Base-by-base conservation (phyloP, 2,888 invertebrate genomes). In the Gari tellinella region DNA sequence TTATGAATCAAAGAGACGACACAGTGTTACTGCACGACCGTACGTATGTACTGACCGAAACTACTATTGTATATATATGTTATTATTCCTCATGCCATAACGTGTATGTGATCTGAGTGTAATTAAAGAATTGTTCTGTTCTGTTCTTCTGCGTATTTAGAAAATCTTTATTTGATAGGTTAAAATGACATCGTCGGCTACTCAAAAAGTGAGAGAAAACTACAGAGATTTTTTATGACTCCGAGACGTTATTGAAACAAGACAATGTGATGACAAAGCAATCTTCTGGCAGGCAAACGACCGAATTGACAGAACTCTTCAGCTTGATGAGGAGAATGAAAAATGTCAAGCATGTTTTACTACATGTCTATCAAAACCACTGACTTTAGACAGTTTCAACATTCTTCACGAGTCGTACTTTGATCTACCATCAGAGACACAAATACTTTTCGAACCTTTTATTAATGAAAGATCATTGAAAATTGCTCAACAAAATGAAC, bases 401-500 rank as follows among this genome's bases (percentile, higher is more conserved):
- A 68, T 56, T 49, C 25, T 56, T 0, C 41, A 51, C 3, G 62
- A 74, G 43, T 69, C 64, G 62, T 57, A 38, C 31, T 23, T 62
- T 10, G 56, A 64, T 17, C n/a, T 61, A 15, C 73, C 73, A 5
- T 46, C 64, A n/a, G 60, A 68, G 46, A 26, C 46, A 1, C 68
- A 73, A 40, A 15, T 64, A 15, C 5, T 68, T 0, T 51, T 68
- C n/a, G 61, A 73, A 51, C 23, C 3, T 7, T 68, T 60, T 45
- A 46, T 64, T 8, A 74, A 74, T n/a, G n/a, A n/a, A n/a, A n/a
- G n/a, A n/a, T n/a, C n/a, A 19, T 37, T 26, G 31, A 23, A 25
- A 19, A 51, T 15, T 14, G 8, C 61, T 7, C 56, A 31, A 37
- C 37, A 25, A 7, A n/a, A 14, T 21, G 40, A 56, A 21, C 46